These are phyloP conservation scores for Athripsodes cinereus DNA, from an alignment of 2,888 invertebrate genomes.

Conservation along the genomic window DNA sequence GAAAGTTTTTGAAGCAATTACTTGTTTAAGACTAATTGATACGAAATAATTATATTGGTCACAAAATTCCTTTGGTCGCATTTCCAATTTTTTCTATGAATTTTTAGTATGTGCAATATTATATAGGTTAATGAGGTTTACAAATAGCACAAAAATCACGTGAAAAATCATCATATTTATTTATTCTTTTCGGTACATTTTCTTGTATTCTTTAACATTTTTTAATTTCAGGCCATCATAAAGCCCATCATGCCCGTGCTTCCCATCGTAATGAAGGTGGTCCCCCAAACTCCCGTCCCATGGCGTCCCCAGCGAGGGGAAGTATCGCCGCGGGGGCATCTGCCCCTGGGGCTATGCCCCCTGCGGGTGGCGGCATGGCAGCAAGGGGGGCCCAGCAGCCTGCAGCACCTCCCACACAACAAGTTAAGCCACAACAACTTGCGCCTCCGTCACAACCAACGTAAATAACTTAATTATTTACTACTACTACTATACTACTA, in stretches of 20 bases:
- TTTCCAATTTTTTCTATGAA: too few relatives aligned
- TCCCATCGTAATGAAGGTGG: constrained; percentile 1
- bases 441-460: constrained; percentile 44
- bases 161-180: too few relatives aligned
- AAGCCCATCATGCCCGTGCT: constrained; percentile 5
- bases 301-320: constrained; percentile 16
- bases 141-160: too few relatives aligned
- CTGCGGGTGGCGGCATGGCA: constrained; percentile 39
- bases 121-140: too few relatives aligned
- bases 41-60: too few relatives aligned
- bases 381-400: constrained; percentile 39
- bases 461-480: constrained; percentile 34
- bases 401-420: constrained; percentile 43
- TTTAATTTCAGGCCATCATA: constrained; percentile 11
- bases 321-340: constrained; percentile 39
- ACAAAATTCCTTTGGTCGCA: too few relatives aligned
- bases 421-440: constrained; percentile 34
- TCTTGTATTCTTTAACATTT: too few relatives aligned
- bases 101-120: too few relatives aligned
- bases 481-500: too few relatives aligned
- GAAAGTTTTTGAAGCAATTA: too few relatives aligned
- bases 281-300: constrained; percentile 8
- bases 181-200: too few relatives aligned
- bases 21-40: too few relatives aligned
- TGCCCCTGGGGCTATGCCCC: constrained; percentile 42